Evolutionary conservation across 2,797 vertebrate genomes (phyloP).

Genomic region (Squalus acanthias): DNA sequence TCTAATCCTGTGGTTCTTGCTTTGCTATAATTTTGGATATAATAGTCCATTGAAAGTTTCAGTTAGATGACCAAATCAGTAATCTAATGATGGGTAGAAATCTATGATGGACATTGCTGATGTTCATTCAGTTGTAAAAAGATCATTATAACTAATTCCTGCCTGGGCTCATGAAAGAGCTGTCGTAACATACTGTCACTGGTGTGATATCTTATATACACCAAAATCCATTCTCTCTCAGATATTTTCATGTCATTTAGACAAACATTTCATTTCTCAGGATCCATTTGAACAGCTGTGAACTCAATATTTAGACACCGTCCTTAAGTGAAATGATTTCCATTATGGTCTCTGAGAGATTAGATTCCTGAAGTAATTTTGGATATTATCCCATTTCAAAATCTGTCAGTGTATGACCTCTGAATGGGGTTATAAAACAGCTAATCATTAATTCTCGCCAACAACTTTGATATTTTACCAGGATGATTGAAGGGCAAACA

Average conservation of each 20-base stretch:
- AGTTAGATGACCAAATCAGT: conserved; percentile 23
- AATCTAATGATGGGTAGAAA: neutral
- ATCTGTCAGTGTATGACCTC: neutral
- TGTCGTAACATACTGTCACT: neutral
- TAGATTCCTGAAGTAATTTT: conserved; percentile 18
- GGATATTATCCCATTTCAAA: conserved; percentile 27
- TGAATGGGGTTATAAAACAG: neutral
- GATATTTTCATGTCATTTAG: neutral
- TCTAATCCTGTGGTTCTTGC: neutral
- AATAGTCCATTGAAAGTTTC: neutral
- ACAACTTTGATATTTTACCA: neutral
- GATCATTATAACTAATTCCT: conserved; percentile 4
- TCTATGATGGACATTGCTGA: neutral
- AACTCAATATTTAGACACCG: conserved; percentile 19
- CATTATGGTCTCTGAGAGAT: neutral
- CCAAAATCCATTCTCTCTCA: conserved; percentile 2
- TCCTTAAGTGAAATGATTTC: conserved; percentile 15
- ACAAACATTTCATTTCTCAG: conserved; percentile 11
- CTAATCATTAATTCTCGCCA: neutral
- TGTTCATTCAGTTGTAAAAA: conserved; percentile 10
- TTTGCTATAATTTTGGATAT: neutral
- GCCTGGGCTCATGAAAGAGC: conserved; percentile 9
- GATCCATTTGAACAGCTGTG: conserved; percentile 21
- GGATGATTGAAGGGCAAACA: neutral
- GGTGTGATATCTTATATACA: conserved; percentile 22